Conservation (phyloP, 2,113 vertebrate species). For the Dasyprocta punctata region DNA sequence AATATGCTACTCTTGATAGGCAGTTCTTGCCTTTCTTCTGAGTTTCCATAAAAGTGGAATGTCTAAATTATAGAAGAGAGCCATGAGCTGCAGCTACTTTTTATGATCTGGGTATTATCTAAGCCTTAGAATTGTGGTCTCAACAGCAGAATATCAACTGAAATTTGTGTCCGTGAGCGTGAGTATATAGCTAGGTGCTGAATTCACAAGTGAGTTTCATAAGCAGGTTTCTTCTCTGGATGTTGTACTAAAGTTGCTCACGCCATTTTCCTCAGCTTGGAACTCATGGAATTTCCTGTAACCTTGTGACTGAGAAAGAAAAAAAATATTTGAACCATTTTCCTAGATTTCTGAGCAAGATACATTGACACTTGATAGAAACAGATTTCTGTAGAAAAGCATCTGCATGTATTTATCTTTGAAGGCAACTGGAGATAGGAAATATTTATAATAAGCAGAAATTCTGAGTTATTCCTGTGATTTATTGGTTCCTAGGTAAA, state of each 20-base stretch:
- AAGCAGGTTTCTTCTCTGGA: not conserved
- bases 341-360: not conserved
- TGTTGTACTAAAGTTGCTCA: not conserved
- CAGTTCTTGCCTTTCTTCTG: constrained; percentile 18
- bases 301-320: not conserved
- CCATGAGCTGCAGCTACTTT: not conserved
- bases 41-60: not conserved
- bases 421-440: not conserved
- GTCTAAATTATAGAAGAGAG: not conserved
- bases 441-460: not conserved
- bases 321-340: not conserved
- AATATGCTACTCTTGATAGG: constrained; percentile 36
- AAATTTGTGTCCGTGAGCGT: not conserved
- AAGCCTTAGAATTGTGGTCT: not conserved
- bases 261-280: not conserved
- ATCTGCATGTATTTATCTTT: not conserved
- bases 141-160: too few relatives aligned
- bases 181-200: not conserved
- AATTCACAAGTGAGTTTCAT: not conserved
- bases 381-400: not conserved
- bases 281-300: not conserved
- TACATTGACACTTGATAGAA: not conserved
- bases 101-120: not conserved
- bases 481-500: not conserved
- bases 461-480: not conserved